Percentiles rank a stretch among this genome's conserved stretches.
Conservation (phyloP, 2,888 invertebrate genomes). For the Volucella inflata region DNA sequence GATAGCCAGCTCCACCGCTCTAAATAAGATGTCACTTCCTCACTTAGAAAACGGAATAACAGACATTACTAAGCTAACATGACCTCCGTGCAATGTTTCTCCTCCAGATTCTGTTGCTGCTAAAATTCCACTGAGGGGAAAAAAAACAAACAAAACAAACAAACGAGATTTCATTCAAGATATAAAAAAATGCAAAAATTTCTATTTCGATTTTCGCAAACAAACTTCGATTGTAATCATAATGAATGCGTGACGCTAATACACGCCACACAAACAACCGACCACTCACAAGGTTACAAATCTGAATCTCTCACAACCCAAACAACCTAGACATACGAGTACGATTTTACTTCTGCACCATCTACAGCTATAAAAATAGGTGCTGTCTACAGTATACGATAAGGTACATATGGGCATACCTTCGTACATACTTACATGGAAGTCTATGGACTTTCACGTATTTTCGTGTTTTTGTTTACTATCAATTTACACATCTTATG, state of each 20-base stretch:
- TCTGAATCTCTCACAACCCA: constrained; percentile 1
- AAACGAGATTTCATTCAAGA: not conserved
- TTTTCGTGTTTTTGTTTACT: constrained; percentile 34
- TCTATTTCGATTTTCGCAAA: constrained; percentile 3
- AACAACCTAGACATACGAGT: constrained; percentile 27
- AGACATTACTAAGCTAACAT: too few relatives aligned
- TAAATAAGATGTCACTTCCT: too few relatives aligned
- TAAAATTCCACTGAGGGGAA: not conserved
- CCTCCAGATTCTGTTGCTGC: not conserved
- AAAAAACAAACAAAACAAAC: not conserved
- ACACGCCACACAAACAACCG: not conserved
- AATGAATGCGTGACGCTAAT: constrained; percentile 17
- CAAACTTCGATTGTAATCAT: not conserved
- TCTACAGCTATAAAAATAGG: not conserved
- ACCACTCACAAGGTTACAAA: not conserved
- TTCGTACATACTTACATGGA: too few relatives aligned
- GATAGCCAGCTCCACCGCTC: too few relatives aligned
- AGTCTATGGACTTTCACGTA: constrained; percentile 41
- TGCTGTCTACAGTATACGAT: too few relatives aligned
- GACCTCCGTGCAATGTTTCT: not conserved
- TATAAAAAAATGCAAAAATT: not conserved
- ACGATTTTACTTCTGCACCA: constrained; percentile 6
- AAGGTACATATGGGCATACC: not conserved
- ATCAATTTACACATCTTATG: constrained; percentile 44
- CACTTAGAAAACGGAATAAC: not conserved